phyloP scores from a whole-genome alignment of 2,888 invertebrate species.

The Microdon myrmicae region DNA sequence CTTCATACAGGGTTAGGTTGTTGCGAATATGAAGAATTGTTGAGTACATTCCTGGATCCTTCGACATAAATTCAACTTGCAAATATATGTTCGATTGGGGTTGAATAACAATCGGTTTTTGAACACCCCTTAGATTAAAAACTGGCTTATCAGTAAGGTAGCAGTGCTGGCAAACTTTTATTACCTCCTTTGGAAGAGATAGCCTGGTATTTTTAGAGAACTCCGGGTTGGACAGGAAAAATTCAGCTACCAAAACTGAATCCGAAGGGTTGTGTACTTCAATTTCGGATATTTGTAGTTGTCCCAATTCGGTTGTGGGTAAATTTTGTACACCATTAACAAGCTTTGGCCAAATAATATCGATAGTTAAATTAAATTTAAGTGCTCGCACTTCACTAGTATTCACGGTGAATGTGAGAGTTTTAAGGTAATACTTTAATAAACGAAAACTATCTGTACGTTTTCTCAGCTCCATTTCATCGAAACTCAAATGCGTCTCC shows the following conservation, averaged over 20 bases:
- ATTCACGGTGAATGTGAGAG: constrained; percentile 62
- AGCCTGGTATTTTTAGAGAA: constrained; percentile 59
- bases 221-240: constrained; percentile 61
- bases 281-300: constrained; percentile 60
- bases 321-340: constrained; percentile 60
- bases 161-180: constrained; percentile 61
- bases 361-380: constrained; percentile 63
- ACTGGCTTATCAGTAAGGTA: constrained; percentile 63
- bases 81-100: constrained; percentile 58
- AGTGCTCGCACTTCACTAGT: constrained; percentile 62
- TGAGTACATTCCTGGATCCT: constrained; percentile 61
- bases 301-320: constrained; percentile 63
- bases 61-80: constrained; percentile 60
- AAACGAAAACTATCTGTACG: constrained; percentile 63
- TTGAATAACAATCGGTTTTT: constrained; percentile 58
- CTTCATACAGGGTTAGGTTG: constrained; percentile 92
- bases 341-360: constrained; percentile 65
- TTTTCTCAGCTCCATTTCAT: constrained; percentile 61
- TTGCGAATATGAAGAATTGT: constrained; percentile 74
- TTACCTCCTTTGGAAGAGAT: constrained; percentile 64
- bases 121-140: constrained; percentile 58
- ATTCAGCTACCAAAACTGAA: constrained; percentile 60
- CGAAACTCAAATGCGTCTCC: constrained; percentile 60
- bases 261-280: constrained; percentile 63
- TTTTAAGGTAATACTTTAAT: constrained; percentile 61